Percentiles rank a stretch among this genome's conserved stretches.
Evolutionary conservation across 2,797 vertebrate genomes (phyloP).

Genomic region (Luscinia megarhynchos): DNA sequence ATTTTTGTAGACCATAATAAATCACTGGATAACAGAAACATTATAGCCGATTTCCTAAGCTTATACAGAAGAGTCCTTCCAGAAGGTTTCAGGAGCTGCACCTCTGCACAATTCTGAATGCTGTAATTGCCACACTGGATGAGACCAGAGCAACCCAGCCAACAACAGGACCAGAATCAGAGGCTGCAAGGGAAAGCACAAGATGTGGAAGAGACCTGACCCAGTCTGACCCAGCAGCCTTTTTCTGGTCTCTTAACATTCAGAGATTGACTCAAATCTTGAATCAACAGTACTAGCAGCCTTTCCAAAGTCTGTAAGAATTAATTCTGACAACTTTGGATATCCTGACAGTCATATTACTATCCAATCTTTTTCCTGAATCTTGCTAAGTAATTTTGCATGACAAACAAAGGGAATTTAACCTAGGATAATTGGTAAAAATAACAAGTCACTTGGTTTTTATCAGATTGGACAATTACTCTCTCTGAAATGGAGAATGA

Average conservation of each 20-base stretch:
- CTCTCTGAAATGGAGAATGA: not conserved
- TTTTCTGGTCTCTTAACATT: not conserved
- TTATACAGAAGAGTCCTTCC: slow-evolving; percentile 35
- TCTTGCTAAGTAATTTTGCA: slow-evolving; percentile 34
- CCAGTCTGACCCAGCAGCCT: not conserved
- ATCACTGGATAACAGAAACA: slow-evolving; percentile 63
- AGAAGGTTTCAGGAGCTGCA: slow-evolving; percentile 46
- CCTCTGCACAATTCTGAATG: not conserved
- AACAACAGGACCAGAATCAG: slow-evolving; percentile 1
- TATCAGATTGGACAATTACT: slow-evolving; percentile 11
- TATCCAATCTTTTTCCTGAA: slow-evolving; percentile 30
- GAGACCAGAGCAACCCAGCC: slow-evolving; percentile 21
- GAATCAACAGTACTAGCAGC: not conserved
- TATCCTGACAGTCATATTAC: not conserved
- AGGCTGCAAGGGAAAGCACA: not conserved
- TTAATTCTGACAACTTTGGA: slow-evolving; percentile 60
- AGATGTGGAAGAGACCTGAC: not conserved
- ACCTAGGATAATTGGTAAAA: slow-evolving; percentile 47
- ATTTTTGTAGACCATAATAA: slow-evolving; percentile 64
- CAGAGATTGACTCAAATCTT: not conserved
- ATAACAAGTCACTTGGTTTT: slow-evolving; percentile 38
- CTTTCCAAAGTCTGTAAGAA: slow-evolving; percentile 38
- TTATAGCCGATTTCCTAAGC: slow-evolving; percentile 38
- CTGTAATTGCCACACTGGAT: slow-evolving; percentile 32
- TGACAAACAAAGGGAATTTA: slow-evolving; percentile 48